A percentile compares a stretch with the other conserved stretches of the same genome.
Evolutionary conservation across 2,888 invertebrate genomes (phyloP).

Genomic region (Thecocarcelia acutangulata): DNA sequence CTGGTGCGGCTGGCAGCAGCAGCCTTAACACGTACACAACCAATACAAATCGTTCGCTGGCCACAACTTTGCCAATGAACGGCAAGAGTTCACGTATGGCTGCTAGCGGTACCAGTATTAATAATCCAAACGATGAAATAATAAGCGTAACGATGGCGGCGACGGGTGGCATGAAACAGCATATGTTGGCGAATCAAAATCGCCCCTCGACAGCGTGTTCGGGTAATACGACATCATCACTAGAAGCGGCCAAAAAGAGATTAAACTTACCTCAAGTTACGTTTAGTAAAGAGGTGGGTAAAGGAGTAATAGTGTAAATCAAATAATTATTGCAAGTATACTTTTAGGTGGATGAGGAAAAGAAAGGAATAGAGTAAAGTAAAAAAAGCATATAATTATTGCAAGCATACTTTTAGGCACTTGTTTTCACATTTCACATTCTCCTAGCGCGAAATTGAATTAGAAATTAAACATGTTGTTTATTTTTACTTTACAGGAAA

Average conservation of each 20-base stretch:
- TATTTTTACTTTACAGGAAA: too few relatives aligned
- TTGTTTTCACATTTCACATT: too few relatives aligned
- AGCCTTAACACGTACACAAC: conserved; percentile 51
- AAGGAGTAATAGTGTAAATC: conserved; percentile 89
- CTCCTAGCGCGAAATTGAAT: too few relatives aligned
- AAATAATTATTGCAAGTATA: not conserved
- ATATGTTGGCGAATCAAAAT: conserved; percentile 40
- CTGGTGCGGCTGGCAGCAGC: conserved; percentile 65
- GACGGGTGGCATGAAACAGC: conserved; percentile 42
- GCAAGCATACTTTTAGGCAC: too few relatives aligned
- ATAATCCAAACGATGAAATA: conserved; percentile 69
- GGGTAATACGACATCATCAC: conserved; percentile 83
- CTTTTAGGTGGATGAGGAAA: too few relatives aligned
- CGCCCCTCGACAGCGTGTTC: conserved; percentile 88
- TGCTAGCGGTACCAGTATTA: conserved; percentile 72
- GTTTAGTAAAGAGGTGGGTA: conserved; percentile 95
- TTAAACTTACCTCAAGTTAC: conserved; percentile 91
- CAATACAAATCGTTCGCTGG: conserved; percentile 58
- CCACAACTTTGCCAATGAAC: conserved; percentile 73
- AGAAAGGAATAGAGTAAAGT: too few relatives aligned
- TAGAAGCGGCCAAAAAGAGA: conserved; percentile 84
- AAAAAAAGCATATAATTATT: too few relatives aligned
- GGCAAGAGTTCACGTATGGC: conserved; percentile 72
- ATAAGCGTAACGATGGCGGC: conserved; percentile 70
- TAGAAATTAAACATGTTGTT: too few relatives aligned